phyloP scores from a whole-genome alignment of 1,140 invertebrate species.

The Samia ricini region DNA sequence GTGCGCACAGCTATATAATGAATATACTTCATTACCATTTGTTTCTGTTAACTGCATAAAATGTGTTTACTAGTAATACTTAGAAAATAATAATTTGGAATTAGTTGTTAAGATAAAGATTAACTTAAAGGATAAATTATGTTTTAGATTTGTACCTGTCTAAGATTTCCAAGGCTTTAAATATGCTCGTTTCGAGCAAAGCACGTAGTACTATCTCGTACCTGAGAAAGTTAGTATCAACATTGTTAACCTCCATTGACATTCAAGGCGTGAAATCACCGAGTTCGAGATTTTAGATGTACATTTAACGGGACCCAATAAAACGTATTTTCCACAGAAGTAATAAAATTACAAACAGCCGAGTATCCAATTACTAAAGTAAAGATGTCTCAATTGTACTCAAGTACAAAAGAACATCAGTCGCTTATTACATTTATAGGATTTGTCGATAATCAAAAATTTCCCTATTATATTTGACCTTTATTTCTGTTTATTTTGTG shows the following conservation, averaged over 20 bases:
- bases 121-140: no score
- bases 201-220: background rate
- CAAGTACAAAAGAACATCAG: background rate
- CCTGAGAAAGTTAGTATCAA: background rate
- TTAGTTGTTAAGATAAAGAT: no score
- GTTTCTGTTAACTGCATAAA: background rate
- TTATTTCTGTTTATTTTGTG: background rate
- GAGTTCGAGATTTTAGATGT: background rate
- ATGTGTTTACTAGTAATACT: background rate
- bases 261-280: background rate
- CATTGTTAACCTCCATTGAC: background rate
- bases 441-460: background rate
- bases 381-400: background rate
- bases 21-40: background rate
- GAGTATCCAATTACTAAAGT: constrained; percentile 6
- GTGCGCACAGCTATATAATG: no score
- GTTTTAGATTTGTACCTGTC: no score
- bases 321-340: background rate
- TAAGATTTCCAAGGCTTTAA: no score
- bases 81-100: no score
- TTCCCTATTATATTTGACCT: background rate
- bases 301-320: background rate
- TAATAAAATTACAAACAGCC: constrained; percentile 7
- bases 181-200: no score
- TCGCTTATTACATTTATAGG: background rate